phyloP scores from a whole-genome alignment of 2,113 vertebrate genomes.

The Camelus dromedarius region DNA sequence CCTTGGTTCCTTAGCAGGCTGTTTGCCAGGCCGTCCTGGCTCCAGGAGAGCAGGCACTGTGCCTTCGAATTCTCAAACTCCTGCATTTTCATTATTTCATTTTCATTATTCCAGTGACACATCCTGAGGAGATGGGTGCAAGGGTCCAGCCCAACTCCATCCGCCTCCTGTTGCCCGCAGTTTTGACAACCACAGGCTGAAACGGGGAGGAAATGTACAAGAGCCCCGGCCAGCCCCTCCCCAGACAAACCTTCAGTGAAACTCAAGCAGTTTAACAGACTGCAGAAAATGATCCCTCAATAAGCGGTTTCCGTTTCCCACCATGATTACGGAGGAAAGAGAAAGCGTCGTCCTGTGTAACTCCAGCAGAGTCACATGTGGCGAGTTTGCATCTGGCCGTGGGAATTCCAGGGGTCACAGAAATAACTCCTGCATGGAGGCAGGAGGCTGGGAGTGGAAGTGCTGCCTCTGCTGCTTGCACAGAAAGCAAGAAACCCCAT shows the following conservation, averaged over 20 bases:
- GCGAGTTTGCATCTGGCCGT: neutral
- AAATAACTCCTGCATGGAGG: neutral
- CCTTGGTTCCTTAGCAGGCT: neutral
- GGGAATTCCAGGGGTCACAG: neutral
- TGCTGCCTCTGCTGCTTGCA: neutral
- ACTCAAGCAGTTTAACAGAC: neutral
- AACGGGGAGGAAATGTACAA: neutral
- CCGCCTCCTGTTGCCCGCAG: neutral
- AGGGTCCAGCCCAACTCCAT: neutral
- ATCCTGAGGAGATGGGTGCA: neutral
- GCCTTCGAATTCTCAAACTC: neutral
- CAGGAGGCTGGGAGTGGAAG: neutral
- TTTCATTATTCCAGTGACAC: neutral
- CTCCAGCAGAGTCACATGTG: neutral
- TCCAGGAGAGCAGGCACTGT: neutral
- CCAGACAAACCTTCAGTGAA: neutral
- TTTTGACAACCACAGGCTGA: neutral
- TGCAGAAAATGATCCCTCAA: neutral
- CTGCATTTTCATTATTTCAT: neutral
- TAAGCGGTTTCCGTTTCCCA: conserved; percentile 27
- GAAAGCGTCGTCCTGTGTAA: neutral
- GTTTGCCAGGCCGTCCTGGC: neutral
- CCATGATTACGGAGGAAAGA: neutral
- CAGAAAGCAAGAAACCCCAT: neutral
- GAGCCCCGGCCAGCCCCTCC: neutral